Percentiles rank a stretch among this genome's conserved stretches.
These are phyloP conservation scores for Melieria crassipennis DNA, from an alignment of 2,888 invertebrate species.

Conservation along the genomic window DNA sequence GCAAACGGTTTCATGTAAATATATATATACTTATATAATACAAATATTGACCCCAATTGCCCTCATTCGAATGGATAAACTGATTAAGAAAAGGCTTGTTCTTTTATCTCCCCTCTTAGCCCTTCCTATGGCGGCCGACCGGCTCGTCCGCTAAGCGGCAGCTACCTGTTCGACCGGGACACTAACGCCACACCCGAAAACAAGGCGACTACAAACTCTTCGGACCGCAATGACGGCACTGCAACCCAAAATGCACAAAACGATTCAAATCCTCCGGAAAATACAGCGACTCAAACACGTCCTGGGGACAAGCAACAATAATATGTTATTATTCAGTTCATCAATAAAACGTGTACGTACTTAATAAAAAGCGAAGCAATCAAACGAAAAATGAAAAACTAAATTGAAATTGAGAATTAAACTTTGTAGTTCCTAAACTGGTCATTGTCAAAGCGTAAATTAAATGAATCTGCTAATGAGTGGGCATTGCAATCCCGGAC, in stretches of 20 bases:
- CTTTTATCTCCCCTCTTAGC: conserved; percentile 66
- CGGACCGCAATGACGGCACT: conserved; percentile 27
- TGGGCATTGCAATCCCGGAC: no score
- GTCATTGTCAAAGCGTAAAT: no score
- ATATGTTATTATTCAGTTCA: no score
- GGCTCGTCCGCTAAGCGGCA: conserved; percentile 61
- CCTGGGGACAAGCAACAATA: no score
- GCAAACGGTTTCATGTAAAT: conserved; percentile 14
- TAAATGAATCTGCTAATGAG: no score
- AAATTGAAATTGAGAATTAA: no score
- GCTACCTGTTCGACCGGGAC: conserved; percentile 64
- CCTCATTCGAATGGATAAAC: conserved; percentile 47
- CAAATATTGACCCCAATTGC: background rate
- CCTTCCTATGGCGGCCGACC: conserved; percentile 64
- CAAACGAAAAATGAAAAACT: no score
- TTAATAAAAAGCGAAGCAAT: no score
- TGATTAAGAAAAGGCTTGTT: conserved; percentile 63
- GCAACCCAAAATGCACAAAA: background rate
- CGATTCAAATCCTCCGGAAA: no score
- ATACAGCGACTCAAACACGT: no score
- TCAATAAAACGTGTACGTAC: no score
- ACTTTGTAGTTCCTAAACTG: no score
- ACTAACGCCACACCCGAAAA: conserved; percentile 53
- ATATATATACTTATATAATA: background rate
- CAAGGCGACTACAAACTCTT: conserved; percentile 45